Base-by-base conservation (phyloP, 1,140 invertebrate species). In the Teleogryllus occipitalis region DNA sequence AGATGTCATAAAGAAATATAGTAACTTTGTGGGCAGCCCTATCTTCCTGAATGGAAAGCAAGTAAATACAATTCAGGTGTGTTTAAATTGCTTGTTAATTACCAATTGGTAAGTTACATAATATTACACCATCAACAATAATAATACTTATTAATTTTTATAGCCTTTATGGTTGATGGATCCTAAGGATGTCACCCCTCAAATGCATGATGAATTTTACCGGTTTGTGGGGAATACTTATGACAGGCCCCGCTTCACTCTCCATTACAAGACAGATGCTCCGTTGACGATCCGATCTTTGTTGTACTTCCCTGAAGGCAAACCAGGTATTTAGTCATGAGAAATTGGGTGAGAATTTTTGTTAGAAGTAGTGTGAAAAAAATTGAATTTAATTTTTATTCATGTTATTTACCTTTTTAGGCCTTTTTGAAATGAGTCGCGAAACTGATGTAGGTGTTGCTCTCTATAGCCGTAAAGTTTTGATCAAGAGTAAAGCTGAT, bases 1-100 rank as follows among this genome's bases (percentile, higher is more conserved):
- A 94, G 94, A 90, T 81, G 92, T 99, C 65, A 95, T 99, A 73
- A 93, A 96, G 83, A 98, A 98, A 85, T 99, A 99, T 87, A 98
- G 97, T 85, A 98, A 98, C 86, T 99, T 99, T 86, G 95, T 99
- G 75, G 94, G 96, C 8, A 95, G 93, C 84, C 96, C 97, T 0
- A 97, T 99, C 83, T 93, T 91, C 83, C 86, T 99, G 5, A 98
- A 99, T 89, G 95, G 95, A 54, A 93, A 94, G 83, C 92, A 91
- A 86, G 90, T 92, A 0, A 98, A 98, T 86, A 91, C 91, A 49
- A 91, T 97, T 49, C 92, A 94, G 90, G 93, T 93, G 15, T 18
- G 15, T 73, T 18, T 18, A 21, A 18, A 73, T 18, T 73, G 21
- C 6, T 15, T 73, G 72, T 18, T 15, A 21, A 73, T 73, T 73